These are phyloP conservation scores for Drosophila paulistorum DNA, from an alignment of 1,140 invertebrate genomes.

Conservation along the genomic window DNA sequence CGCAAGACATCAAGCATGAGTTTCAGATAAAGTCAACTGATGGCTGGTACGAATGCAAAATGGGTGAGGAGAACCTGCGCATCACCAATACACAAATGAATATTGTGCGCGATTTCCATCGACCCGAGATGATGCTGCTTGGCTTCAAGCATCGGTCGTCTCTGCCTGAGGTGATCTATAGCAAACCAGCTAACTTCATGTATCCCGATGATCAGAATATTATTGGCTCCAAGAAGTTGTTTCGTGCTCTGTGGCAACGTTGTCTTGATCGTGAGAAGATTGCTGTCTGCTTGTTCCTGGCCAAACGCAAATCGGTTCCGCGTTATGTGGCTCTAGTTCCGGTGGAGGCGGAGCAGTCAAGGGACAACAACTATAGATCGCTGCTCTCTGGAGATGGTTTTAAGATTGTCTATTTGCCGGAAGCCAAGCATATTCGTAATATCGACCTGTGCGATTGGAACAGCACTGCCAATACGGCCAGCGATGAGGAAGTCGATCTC, in stretches of 20 bases:
- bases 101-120: conserved; percentile 59
- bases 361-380: conserved; percentile 54
- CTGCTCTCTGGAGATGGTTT: conserved; percentile 74
- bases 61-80: conserved; percentile 46
- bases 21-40: conserved; percentile 59
- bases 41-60: conserved; percentile 64
- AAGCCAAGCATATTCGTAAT: conserved; percentile 67
- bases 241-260: conserved; percentile 75
- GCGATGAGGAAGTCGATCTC: conserved; percentile 55
- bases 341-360: conserved; percentile 34
- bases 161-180: conserved; percentile 52
- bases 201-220: conserved; percentile 77
- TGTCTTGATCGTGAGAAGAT: conserved; percentile 75
- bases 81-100: conserved; percentile 62
- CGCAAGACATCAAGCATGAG: conserved; percentile 52
- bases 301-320: conserved; percentile 69
- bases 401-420: conserved; percentile 75
- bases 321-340: conserved; percentile 74
- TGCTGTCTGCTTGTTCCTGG: conserved; percentile 75
- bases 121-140: conserved; percentile 70
- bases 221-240: conserved; percentile 74
- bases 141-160: conserved; percentile 73
- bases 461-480: conserved; percentile 49
- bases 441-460: conserved; percentile 73
- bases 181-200: conserved; percentile 74